Evolutionary conservation across 2,888 invertebrate genomes (phyloP), one percentile per base, ranked within the genome.

Genomic region (Cerastis leucographa): DNA sequence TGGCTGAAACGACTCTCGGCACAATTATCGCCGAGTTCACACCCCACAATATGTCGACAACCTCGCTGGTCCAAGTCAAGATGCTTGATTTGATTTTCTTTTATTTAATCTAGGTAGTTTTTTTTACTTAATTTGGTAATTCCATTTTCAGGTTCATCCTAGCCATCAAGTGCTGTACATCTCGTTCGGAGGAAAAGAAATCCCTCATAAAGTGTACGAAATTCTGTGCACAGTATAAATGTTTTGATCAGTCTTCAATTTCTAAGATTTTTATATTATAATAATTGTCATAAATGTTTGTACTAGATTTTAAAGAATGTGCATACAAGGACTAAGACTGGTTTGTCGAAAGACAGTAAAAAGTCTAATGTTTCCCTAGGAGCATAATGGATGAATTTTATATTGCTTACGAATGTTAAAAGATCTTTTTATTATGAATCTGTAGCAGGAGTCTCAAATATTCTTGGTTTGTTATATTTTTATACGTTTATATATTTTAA

Each of bases 81-180:
- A 51, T 9, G 22, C 1, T 7, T 7, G 7, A 49, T 17, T 49
- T 49, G 42, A 0, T 35, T 35, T 35, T 35, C 35, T 35, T 35
- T 35, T 35, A 35, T 35, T 49, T 6, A 19, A 49, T 22, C 22
- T 51, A 11, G 9, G 22, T 9, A 2, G 9, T 17, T 40, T 44
- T 3, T 6, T 62, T 17, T n/a, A 19, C 12, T 67, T 44, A 29
- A n/a, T 17, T 6, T 51, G 19, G 2, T 29, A 35, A 40, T 49
- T 61, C 14, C 62, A 19, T 9, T 84, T 93, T 56, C 94, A 96
- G 96, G 91, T 96, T 22, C 96, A 96, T 62, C 94, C 94, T 0
- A 95, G 94, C 80, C 96, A 96, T 91, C 92, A 92, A 74, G 87
- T 78, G 2, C 84, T 96, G 93, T 96, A 96, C 83, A 91, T 96